A percentile compares a stretch with the other conserved stretches of the same genome.
These are phyloP conservation scores for Hylaeus anthracinus DNA, from an alignment of 1,140 invertebrate genomes.

Conservation along the genomic window DNA sequence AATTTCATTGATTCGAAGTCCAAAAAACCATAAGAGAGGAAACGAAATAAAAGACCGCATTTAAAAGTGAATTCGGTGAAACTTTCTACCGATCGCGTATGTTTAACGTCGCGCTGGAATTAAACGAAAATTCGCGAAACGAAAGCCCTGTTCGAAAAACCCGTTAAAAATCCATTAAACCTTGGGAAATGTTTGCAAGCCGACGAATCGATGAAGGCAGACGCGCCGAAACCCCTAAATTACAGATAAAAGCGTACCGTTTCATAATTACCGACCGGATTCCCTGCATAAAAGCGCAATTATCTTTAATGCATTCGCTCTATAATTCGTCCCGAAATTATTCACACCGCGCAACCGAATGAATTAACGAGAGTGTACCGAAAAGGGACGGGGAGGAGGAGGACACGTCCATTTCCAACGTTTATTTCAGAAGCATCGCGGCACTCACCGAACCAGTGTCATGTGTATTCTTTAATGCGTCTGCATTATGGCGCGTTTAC, in stretches of 20 bases:
- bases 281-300: slow-evolving; percentile 33
- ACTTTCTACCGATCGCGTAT: not conserved
- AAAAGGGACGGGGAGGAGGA: not conserved
- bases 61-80: not conserved
- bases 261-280: slow-evolving; percentile 24
- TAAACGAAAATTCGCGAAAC: too few relatives aligned
- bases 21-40: too few relatives aligned
- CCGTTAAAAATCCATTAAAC: not conserved
- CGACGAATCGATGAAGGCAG: slow-evolving; percentile 1
- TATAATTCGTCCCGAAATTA: slow-evolving; percentile 26
- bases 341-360: slow-evolving; percentile 1
- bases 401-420: slow-evolving; percentile 25
- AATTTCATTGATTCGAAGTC: too few relatives aligned
- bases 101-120: too few relatives aligned
- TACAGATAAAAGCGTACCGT: slow-evolving; percentile 20
- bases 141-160: too few relatives aligned
- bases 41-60: too few relatives aligned
- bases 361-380: slow-evolving; percentile 39
- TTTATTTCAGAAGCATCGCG: slow-evolving; percentile 32
- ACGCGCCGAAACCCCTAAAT: slow-evolving; percentile 22
- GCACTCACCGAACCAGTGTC: slow-evolving; percentile 13
- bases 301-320: slow-evolving; percentile 41
- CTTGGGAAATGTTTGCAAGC: not conserved
- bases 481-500: slow-evolving; percentile 45
- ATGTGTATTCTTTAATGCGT: slow-evolving; percentile 47